Evolutionary conservation across 2,888 invertebrate genomes (phyloP).

Genomic region (Prosapia bicincta): DNA sequence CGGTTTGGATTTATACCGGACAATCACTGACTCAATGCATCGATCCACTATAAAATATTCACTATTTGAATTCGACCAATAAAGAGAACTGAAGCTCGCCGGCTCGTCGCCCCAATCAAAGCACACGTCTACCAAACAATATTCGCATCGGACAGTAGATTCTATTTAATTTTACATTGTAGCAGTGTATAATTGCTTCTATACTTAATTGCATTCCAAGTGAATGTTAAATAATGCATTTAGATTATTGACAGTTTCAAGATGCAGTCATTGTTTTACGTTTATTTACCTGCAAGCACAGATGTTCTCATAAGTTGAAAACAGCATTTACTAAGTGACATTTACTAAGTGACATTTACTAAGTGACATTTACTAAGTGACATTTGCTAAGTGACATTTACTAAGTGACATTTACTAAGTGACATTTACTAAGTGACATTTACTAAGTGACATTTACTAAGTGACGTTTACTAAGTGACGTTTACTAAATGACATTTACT

Average conservation of each 20-base stretch:
- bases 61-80: neutral
- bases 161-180: neutral
- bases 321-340: too few relatives aligned
- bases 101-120: neutral
- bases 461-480: too few relatives aligned
- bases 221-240: neutral
- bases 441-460: too few relatives aligned
- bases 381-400: too few relatives aligned
- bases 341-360: too few relatives aligned
- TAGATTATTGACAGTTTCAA: neutral
- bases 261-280: too few relatives aligned
- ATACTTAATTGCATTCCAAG: neutral
- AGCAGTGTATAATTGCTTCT: neutral
- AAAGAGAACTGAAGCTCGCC: neutral
- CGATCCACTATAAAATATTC: neutral
- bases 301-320: too few relatives aligned
- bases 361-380: too few relatives aligned
- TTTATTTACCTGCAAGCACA: too few relatives aligned
- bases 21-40: neutral
- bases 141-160: neutral
- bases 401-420: too few relatives aligned
- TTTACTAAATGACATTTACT: too few relatives aligned
- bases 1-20: neutral
- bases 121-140: neutral
- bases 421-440: too few relatives aligned